These are phyloP conservation scores for Ia io DNA, from an alignment of 2,113 vertebrate genomes.

Conservation along the genomic window DNA sequence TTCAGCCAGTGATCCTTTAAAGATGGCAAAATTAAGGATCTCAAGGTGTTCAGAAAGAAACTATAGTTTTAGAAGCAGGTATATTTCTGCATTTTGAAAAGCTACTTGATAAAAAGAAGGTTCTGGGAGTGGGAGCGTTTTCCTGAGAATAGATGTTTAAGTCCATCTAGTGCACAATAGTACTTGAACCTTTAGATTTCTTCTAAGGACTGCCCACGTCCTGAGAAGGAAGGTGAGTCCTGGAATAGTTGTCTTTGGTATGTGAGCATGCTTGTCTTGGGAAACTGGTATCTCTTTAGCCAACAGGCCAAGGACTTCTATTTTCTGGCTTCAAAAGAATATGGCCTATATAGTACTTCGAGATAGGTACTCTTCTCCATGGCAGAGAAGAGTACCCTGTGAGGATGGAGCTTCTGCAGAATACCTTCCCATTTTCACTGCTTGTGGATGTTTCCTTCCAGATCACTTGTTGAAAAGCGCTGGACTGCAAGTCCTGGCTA, in stretches of 20 bases:
- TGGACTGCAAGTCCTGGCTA: constrained; percentile 23
- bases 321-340: constrained; percentile 44
- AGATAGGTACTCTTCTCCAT: neutral
- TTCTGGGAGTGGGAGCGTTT: neutral
- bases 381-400: neutral
- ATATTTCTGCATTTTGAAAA: constrained; percentile 7
- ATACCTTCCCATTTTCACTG: neutral
- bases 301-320: neutral
- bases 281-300: constrained; percentile 28
- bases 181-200: neutral
- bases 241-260: neutral
- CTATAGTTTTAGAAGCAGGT: neutral
- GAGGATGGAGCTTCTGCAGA: neutral
- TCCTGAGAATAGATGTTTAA: neutral
- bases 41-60: neutral
- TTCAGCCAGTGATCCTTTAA: constrained; percentile 6
- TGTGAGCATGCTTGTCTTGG: neutral
- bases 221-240: neutral
- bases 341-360: neutral
- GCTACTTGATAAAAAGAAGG: neutral
- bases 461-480: constrained; percentile 21
- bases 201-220: neutral
- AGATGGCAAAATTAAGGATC: neutral
- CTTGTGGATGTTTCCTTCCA: neutral
- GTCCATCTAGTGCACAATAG: neutral